A percentile compares a stretch with the other conserved stretches of the same genome.
These are phyloP conservation scores for Phyllopteryx taeniolatus DNA, from an alignment of 2,113 vertebrate species.

Conservation along the genomic window DNA sequence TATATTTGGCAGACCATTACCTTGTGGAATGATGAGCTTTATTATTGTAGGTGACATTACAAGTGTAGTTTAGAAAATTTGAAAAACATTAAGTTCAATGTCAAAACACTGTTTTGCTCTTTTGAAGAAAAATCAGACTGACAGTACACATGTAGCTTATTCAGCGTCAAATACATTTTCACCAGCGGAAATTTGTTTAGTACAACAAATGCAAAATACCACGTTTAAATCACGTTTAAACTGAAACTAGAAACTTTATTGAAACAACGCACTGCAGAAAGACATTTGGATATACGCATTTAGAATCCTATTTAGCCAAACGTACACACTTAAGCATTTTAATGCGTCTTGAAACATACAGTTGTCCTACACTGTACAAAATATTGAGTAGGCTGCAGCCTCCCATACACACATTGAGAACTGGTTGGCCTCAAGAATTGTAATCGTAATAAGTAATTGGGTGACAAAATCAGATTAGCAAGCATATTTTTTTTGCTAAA, in stretches of 20 bases:
- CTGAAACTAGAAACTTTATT: conserved; percentile 98
- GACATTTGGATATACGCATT: conserved; percentile 84
- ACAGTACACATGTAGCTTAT: conserved; percentile 55
- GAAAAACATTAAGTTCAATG: conserved; percentile 50
- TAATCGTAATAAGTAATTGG: conserved; percentile 9
- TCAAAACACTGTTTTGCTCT: conserved; percentile 48
- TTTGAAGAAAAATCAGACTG: conserved; percentile 45
- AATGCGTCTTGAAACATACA: conserved; percentile 80
- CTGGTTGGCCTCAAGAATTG: conserved; percentile 35
- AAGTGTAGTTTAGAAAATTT: conserved; percentile 63
- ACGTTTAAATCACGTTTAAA: conserved; percentile 85
- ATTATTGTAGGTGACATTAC: conserved; percentile 59
- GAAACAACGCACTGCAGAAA: conserved; percentile 87
- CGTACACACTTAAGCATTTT: conserved; percentile 90
- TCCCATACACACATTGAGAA: conserved; percentile 60
- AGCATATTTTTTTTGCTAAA: conserved; percentile 30
- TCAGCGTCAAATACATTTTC: conserved; percentile 69
- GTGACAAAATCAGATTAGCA: conserved; percentile 12
- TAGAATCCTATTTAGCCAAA: conserved; percentile 96
- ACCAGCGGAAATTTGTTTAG: conserved; percentile 63
- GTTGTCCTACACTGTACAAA: conserved; percentile 81
- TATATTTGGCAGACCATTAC: conserved; percentile 74
- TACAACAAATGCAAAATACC: conserved; percentile 88
- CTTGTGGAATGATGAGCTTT: conserved; percentile 65
- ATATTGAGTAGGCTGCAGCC: conserved; percentile 80